Conservation (phyloP, 2,113 vertebrate species). For the Malurus alboscapulatus region DNA sequence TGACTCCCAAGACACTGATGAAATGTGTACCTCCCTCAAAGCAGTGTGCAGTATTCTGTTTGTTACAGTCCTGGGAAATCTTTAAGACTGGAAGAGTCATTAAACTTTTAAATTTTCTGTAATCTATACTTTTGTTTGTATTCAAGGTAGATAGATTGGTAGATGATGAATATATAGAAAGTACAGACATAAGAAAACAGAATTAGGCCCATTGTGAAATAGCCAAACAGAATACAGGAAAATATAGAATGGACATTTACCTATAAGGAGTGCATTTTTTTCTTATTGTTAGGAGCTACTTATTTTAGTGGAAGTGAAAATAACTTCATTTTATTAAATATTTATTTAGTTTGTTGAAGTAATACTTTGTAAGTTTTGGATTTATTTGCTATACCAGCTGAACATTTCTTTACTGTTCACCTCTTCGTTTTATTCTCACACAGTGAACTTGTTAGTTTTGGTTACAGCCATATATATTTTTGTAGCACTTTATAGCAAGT, state of each 20-base stretch:
- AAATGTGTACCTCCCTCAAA: not conserved
- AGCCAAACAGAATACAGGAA: not conserved
- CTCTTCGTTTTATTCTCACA: not conserved
- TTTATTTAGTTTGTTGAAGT: not conserved
- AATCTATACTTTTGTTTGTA: not conserved
- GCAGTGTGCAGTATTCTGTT: not conserved
- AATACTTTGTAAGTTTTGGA: not conserved
- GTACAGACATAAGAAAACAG: not conserved
- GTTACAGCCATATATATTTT: not conserved
- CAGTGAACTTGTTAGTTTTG: not conserved
- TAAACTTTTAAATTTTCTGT: not conserved
- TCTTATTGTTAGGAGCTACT: not conserved
- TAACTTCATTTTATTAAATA: not conserved
- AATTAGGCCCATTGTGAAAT: not conserved
- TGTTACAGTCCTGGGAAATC: not conserved
- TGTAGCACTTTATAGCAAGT: not conserved
- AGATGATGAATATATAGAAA: not conserved
- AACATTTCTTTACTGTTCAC: not conserved
- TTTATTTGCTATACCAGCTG: not conserved
- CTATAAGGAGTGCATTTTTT: not conserved
- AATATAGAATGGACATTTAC: not conserved
- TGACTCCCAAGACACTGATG: not conserved
- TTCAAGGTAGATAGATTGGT: not conserved
- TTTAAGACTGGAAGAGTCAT: not conserved
- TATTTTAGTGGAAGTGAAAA: not conserved